These are phyloP conservation scores for Cryptocephalus moraei DNA, from an alignment of 2,888 invertebrate species.

Conservation along the genomic window DNA sequence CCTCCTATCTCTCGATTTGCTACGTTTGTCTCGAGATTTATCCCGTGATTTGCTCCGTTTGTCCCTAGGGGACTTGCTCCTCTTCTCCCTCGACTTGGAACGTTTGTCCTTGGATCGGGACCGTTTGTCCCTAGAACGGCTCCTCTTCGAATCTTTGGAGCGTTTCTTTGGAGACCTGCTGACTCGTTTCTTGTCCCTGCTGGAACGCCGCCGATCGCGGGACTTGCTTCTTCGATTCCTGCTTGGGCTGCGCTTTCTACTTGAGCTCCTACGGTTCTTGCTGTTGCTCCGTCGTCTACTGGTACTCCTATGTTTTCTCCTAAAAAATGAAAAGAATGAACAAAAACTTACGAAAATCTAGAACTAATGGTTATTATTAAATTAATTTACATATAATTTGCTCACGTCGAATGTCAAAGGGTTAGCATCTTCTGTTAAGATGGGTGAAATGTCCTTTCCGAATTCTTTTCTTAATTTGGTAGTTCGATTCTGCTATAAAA, in stretches of 20 bases:
- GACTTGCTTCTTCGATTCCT: conserved; percentile 6
- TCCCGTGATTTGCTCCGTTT: conserved; percentile 20
- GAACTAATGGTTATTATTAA: too few relatives aligned
- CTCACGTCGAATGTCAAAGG: too few relatives aligned
- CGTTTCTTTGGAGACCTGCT: conserved; percentile 12
- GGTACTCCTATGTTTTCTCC: not conserved
- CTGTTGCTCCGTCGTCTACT: conserved; percentile 3
- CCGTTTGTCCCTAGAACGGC: conserved; percentile 37
- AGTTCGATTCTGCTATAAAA: too few relatives aligned
- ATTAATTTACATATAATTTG: too few relatives aligned
- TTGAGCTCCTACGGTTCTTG: conserved; percentile 18
- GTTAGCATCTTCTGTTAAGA: too few relatives aligned
- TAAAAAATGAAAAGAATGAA: too few relatives aligned
- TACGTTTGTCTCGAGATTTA: conserved; percentile 17
- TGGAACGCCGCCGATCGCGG: conserved; percentile 13
- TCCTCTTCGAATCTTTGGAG: conserved; percentile 13
- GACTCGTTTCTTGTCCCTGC: conserved; percentile 37
- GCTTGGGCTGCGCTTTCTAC: conserved; percentile 8
- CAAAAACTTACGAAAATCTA: too few relatives aligned
- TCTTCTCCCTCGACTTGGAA: conserved; percentile 16
- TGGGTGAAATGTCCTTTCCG: too few relatives aligned
- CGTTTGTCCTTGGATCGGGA: conserved; percentile 3
- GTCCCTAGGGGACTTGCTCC: conserved; percentile 35
- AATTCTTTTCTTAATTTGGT: too few relatives aligned
- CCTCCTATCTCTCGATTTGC: conserved; percentile 18